Evolutionary conservation across 1,140 invertebrate genomes (phyloP).

Genomic region (Drosophila mayri): DNA sequence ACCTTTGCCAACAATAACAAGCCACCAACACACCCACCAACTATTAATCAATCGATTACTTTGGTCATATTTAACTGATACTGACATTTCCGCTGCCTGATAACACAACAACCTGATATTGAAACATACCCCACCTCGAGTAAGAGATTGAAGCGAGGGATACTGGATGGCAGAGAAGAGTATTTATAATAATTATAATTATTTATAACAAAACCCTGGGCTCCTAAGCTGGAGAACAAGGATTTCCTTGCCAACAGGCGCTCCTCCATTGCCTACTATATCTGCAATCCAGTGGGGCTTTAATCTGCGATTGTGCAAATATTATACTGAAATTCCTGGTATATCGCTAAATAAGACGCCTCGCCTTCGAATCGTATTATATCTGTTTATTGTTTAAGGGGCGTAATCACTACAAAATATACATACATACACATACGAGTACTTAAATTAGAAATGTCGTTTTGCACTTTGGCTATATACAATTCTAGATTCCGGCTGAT

Average conservation of each 20-base stretch:
- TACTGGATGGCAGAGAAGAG: neutral
- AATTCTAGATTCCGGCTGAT: constrained; percentile 37
- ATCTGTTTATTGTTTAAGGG: constrained; percentile 38
- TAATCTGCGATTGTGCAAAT: constrained; percentile 13
- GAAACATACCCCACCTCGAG: constrained; percentile 4
- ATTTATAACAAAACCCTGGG: neutral
- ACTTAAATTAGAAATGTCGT: constrained; percentile 48
- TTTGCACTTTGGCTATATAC: constrained; percentile 59
- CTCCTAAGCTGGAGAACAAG: neutral
- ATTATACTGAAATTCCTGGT: constrained; percentile 20
- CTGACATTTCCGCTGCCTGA: constrained; percentile 64
- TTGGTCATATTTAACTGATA: constrained; percentile 50
- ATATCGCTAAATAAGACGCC: constrained; percentile 13
- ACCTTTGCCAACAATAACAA: neutral
- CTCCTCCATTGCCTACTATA: too few relatives aligned
- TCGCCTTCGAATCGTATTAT: constrained; percentile 23
- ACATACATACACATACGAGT: constrained; percentile 34
- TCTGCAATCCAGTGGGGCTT: neutral
- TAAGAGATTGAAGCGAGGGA: neutral
- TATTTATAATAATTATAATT: too few relatives aligned
- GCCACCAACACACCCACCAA: constrained; percentile 34
- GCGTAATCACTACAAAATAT: constrained; percentile 47
- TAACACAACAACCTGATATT: constrained; percentile 33
- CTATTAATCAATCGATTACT: constrained; percentile 60
- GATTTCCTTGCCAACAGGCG: neutral